Evolutionary conservation across 2,113 vertebrate genomes (phyloP), one percentile per base, ranked within the genome.

Genomic region (Rhodinocichla rosea): DNA sequence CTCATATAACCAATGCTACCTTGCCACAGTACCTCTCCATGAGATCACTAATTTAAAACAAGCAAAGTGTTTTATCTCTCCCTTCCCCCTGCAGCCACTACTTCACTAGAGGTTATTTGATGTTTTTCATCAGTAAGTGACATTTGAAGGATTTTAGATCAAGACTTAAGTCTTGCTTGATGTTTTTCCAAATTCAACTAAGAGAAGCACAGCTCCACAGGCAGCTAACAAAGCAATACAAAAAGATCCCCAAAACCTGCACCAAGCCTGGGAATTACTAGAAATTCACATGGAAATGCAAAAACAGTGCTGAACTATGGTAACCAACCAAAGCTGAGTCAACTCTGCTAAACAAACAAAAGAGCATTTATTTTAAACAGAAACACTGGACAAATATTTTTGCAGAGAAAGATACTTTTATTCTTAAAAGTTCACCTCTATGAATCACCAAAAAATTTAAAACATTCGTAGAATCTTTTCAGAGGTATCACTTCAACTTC

Each of bases 241-340:
- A 57, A 30, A 90, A 92, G 79, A 75, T 74, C 32, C 71, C 81
- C 80, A 80, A 91, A 90, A 90, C 90, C 69, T 90, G 69, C 78
- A 93, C n/a, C 83, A 75, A 96, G 93, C 88, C 92, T 94, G 92
- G 90, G 94, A 96, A 96, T 94, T 59, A 81, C 76, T 90, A 81
- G 68, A 93, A 96, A 94, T 96, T 94, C 93, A 95, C 90, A 96
- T 68, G 60, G 85, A 97, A 92, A 94, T 68, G 68, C 33, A 83
- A 94, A 95, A 95, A 33, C 64, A 77, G 55, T 33, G 35, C 45
- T 96, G 80, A 94, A 83, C 83, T 93, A 42, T 57, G 47, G 60
- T 87, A 95, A 92, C 69, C 68, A 96, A 93, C 68, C 49, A 91
- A 96, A 95, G 93, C 90, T 96, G 87, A 91, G 83, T 92, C 94